Percentiles rank a stretch among this genome's conserved stretches.
Conservation (phyloP, 2,888 invertebrate genomes). For the Aphodius sticticus region DNA sequence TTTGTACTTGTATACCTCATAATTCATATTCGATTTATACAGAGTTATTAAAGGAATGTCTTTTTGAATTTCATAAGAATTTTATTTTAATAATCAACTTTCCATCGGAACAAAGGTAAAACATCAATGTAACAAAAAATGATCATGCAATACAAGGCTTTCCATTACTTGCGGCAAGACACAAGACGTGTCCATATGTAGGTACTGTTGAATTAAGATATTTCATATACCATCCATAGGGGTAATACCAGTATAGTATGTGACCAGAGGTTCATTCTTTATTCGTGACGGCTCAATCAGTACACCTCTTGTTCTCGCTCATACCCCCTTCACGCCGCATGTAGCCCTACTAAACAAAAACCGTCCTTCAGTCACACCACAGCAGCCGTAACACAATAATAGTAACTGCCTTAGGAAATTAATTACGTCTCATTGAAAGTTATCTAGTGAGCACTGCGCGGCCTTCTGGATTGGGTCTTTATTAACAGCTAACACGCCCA, state of each 20-base stretch:
- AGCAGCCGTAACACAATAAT: not conserved
- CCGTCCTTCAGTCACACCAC: not conserved
- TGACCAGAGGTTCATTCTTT: slow-evolving; percentile 53
- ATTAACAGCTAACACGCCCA: slow-evolving; percentile 31
- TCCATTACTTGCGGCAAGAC: not conserved
- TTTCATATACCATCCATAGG: slow-evolving; percentile 37
- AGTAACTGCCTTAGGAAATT: slow-evolving; percentile 55
- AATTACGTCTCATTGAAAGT: slow-evolving; percentile 57
- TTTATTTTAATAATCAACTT: too few species aligned
- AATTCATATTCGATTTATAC: too few species aligned
- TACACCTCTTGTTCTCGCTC: slow-evolving; percentile 51
- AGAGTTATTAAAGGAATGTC: too few species aligned
- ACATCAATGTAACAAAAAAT: too few species aligned
- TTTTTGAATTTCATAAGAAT: too few species aligned
- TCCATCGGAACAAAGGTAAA: too few species aligned
- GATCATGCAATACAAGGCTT: too few species aligned
- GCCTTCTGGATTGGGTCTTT: slow-evolving; percentile 29
- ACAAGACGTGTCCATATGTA: not conserved
- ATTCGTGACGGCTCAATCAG: slow-evolving; percentile 58
- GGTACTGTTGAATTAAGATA: not conserved
- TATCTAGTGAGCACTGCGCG: slow-evolving; percentile 43
- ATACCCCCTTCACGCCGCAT: not conserved
- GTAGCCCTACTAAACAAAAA: not conserved
- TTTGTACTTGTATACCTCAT: too few species aligned
- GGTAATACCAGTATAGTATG: slow-evolving; percentile 57